Percentiles rank a stretch among this genome's conserved stretches.
Conservation (phyloP, 1,140 invertebrate genomes). For the Tribolium madens region DNA sequence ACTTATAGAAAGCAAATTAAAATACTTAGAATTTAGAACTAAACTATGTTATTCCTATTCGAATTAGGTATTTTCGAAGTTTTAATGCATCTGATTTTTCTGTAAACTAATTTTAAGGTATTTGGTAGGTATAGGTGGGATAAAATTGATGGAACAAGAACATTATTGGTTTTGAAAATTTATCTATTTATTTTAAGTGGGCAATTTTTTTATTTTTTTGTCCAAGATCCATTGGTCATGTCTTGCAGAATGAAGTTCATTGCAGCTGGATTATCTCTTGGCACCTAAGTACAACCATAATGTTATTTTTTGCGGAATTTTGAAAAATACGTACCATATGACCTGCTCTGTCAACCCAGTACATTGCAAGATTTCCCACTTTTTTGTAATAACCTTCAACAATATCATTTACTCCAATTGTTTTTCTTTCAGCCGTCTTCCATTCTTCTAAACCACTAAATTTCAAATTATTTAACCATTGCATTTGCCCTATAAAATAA, state of each 20-base stretch:
- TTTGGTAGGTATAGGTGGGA: too few species aligned
- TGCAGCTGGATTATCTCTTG: conserved; percentile 50
- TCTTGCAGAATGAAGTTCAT: conserved; percentile 48
- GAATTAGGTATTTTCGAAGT: too few species aligned
- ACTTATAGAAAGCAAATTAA: too few species aligned
- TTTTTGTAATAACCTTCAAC: conserved; percentile 52
- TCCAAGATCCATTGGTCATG: conserved; percentile 12
- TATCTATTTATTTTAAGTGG: too few species aligned
- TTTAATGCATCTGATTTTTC: too few species aligned
- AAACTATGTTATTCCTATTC: too few species aligned
- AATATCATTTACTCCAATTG: conserved; percentile 45
- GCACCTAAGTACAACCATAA: conserved; percentile 46
- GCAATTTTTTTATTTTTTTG: not conserved
- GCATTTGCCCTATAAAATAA: conserved; percentile 69
- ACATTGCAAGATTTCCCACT: conserved; percentile 49
- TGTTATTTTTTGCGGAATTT: not conserved
- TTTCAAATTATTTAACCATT: conserved; percentile 80
- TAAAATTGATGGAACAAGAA: too few species aligned
- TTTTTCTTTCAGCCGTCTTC: conserved; percentile 32
- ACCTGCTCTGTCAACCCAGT: conserved; percentile 55
- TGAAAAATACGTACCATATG: conserved; percentile 48
- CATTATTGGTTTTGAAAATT: too few species aligned
- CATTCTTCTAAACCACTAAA: conserved; percentile 67
- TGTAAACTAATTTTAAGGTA: too few species aligned
- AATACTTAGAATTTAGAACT: too few species aligned